Evolutionary conservation across 2,888 invertebrate species (phyloP).

Genomic region (Tipula lateralis): DNA sequence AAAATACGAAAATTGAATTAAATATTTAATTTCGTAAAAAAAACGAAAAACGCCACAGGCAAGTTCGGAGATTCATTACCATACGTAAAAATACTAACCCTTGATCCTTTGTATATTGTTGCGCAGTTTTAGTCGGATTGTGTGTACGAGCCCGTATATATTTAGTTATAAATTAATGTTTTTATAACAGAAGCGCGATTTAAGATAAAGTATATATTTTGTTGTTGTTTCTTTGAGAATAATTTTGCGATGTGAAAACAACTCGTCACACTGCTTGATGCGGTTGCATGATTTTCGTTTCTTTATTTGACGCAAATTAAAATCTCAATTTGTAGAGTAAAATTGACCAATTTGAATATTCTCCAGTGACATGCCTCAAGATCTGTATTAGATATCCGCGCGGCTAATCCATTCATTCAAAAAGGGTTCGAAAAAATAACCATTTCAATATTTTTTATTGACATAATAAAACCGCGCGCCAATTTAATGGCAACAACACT

Average conservation of each 20-base stretch:
- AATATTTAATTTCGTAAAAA: not conserved
- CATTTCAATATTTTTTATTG: not conserved
- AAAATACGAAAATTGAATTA: slow-evolving; percentile 11
- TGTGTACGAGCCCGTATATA: not conserved
- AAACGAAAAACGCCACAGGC: not conserved
- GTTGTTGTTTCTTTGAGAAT: not conserved
- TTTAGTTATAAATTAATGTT: not conserved
- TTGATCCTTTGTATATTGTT: not conserved
- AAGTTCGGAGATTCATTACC: not conserved
- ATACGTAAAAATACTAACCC: not conserved
- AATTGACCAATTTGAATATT: not conserved
- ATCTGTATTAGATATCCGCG: not conserved
- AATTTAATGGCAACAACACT: not conserved
- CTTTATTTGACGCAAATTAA: not conserved
- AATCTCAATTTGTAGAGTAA: not conserved
- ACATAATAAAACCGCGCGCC: not conserved
- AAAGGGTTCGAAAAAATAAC: not conserved
- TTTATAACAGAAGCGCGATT: not conserved
- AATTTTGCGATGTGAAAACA: not conserved
- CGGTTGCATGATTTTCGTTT: not conserved
- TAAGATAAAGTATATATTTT: not conserved
- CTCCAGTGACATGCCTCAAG: not conserved
- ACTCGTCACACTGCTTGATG: not conserved
- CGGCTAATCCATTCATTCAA: not conserved
- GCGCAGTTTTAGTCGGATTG: not conserved